Base-by-base conservation (phyloP, 1,140 invertebrate genomes). In the Gonioctena quinquepunctata region DNA sequence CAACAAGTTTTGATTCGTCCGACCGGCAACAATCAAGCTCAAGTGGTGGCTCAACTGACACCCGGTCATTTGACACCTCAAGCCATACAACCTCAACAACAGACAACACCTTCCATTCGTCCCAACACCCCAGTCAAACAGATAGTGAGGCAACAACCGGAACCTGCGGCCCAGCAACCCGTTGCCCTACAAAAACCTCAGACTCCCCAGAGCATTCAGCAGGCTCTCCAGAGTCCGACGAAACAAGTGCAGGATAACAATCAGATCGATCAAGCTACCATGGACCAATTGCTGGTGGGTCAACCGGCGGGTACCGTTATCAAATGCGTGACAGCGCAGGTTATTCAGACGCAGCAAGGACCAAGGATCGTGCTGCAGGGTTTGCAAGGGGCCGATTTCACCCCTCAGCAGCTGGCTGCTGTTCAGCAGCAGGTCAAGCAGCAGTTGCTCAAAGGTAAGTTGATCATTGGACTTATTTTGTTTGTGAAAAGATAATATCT, bases 371-470 rank as follows among this genome's bases (percentile, higher is more conserved):
- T 95, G 3, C 78, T 95, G 16, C 93, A 95, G 81, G 93, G 93
- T 3, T 81, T 95, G 3, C 91, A 93, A 69, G 92, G 92, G 0
- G 90, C 92, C 56, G 91, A 93, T 71, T 91, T 95, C 69, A 92
- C 93, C 0, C 89, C 88, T 1, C 91, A 93, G 68, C 93, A 95
- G 81, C 77, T 94, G 57, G 87, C 89, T 0, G 86, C 93, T 68
- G 92, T 95, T 0, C 93, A 95, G 76, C 91, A 93, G 74, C 93
- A 95, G 86, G 93, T 95, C 1, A 95, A 94, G 83, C 93, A 94
- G 77, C 93, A 95, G 79, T 81, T 95, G 27, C 84, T 94, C 27
- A 94, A 94, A 90, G 92, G 92, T 93, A 48, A 54, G 64, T 54
- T 23, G 28, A 11, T 16, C 1, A 13, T 56, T 21, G 1, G 8